Evolutionary conservation across 2,797 vertebrate species (phyloP).

Genomic region (Picus viridis): DNA sequence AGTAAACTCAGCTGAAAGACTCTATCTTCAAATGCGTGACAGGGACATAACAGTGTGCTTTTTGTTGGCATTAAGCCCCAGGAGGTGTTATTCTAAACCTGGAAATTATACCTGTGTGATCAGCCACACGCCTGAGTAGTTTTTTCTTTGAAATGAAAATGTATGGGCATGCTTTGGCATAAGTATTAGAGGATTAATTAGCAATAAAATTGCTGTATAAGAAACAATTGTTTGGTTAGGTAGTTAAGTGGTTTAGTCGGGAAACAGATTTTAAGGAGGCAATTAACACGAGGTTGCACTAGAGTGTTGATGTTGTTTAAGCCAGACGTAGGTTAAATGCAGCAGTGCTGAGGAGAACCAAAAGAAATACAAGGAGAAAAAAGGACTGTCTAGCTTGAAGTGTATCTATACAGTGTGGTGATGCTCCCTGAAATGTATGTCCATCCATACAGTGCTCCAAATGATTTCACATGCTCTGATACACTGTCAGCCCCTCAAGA

Average conservation of each 20-base stretch:
- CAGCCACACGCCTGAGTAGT: background rate
- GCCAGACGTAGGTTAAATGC: background rate
- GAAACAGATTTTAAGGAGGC: background rate
- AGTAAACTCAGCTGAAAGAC: background rate
- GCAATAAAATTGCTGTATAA: background rate
- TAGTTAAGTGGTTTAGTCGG: background rate
- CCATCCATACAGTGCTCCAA: background rate
- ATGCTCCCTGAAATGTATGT: background rate
- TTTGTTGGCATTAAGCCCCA: background rate
- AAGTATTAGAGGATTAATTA: background rate
- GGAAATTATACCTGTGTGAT: background rate
- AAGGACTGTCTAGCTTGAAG: background rate
- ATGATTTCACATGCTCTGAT: background rate
- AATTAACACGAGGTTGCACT: background rate
- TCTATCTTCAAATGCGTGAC: background rate
- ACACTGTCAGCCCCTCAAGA: accelerated
- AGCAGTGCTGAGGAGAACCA: background rate
- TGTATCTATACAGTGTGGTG: background rate
- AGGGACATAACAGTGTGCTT: background rate
- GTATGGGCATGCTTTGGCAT: background rate
- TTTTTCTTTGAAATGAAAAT: background rate
- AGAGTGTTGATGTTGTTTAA: background rate
- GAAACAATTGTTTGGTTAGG: background rate
- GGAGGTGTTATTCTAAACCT: background rate
- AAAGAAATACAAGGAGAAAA: background rate